Percentiles rank a stretch among this genome's conserved stretches.
Evolutionary conservation across 35 echinoderm and acorn worm genomes (phyloP).

Genomic region (Heliocidaris erythrogramma): DNA sequence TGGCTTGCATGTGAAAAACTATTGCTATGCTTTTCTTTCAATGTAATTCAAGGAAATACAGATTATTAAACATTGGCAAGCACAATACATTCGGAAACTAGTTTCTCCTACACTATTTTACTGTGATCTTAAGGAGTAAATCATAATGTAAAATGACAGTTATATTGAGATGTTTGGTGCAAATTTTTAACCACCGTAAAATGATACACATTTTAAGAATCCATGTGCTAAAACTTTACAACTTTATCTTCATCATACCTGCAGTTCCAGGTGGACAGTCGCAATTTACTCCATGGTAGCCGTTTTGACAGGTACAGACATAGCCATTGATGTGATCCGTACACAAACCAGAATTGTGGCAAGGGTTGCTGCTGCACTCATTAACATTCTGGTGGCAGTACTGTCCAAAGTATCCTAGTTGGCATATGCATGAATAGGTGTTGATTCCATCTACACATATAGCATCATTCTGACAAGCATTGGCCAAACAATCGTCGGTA

Average conservation of each 20-base stretch:
- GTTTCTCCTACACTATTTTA: too few relatives aligned
- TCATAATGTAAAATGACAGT: too few relatives aligned
- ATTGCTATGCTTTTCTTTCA: too few relatives aligned
- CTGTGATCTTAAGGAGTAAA: too few relatives aligned
- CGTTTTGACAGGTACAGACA: not conserved
- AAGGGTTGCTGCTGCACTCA: constrained; percentile 62
- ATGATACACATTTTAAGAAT: too few relatives aligned
- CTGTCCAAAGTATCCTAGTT: constrained; percentile 43
- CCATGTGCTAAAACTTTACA: not conserved
- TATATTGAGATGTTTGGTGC: too few relatives aligned
- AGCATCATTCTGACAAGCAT: constrained; percentile 51
- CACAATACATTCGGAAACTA: too few relatives aligned
- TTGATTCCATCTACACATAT: constrained; percentile 49
- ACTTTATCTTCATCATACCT: constrained; percentile 18
- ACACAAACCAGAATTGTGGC: constrained; percentile 61
- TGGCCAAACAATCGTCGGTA: constrained; percentile 49
- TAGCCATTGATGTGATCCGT: constrained; percentile 39
- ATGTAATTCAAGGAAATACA: not conserved
- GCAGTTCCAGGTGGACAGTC: constrained; percentile 39
- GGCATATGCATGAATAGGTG: constrained; percentile 41
- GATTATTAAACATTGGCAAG: too few relatives aligned
- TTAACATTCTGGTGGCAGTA: constrained; percentile 64
- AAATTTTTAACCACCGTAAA: too few relatives aligned
- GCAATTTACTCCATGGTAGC: constrained; percentile 31
- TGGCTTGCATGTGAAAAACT: too few relatives aligned